Evolutionary conservation across 2,113 vertebrate genomes (phyloP), one percentile per base, ranked within the genome.

Genomic region (Aleadryas rufinucha): DNA sequence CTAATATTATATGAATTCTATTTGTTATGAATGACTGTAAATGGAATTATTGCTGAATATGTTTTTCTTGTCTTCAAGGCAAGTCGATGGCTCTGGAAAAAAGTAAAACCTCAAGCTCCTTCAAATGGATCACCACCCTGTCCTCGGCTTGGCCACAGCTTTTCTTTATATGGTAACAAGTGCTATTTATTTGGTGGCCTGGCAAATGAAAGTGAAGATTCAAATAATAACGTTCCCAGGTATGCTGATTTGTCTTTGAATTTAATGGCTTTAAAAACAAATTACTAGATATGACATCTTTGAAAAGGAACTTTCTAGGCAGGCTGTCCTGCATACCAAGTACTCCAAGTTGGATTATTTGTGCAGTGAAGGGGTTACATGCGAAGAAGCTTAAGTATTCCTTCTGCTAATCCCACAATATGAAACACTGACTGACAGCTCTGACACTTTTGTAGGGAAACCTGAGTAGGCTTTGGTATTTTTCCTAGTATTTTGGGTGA

Each of bases 51-150:
- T 84, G 93, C 56, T 88, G 64, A 93, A 70, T 56, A 53, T 74
- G 2, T 57, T 30, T 87, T 92, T 96, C n/a, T 90, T 83, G 78
- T 96, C 89, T 82, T 91, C 90, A 91, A 99, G 99, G 99, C 99
- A 77, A 99, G 98, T 97, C 98, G 99, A 57, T 99, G 99, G 99
- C 97, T 99, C 57, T 99, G 99, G 99, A 99, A 99, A 97, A 99
- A 99, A 97, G 98, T 99, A 86, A 99, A 99, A 89, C 99, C 99
- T 72, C 98, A 98, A 69, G 96, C 98, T 76, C 98, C 98, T 49
- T 97, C 98, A 77, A 98, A 98, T 70, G 98, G 98, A 84, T 98
- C 97, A 41, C 98, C 98, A 72, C 99, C 99, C 54, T 99, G 99
- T 84, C 99, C 99, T 96, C 98, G 99, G 8, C 98, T 99, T 72